phyloP scores from a whole-genome alignment of 2,888 invertebrate species.

The Drosophila flavopinicola region DNA sequence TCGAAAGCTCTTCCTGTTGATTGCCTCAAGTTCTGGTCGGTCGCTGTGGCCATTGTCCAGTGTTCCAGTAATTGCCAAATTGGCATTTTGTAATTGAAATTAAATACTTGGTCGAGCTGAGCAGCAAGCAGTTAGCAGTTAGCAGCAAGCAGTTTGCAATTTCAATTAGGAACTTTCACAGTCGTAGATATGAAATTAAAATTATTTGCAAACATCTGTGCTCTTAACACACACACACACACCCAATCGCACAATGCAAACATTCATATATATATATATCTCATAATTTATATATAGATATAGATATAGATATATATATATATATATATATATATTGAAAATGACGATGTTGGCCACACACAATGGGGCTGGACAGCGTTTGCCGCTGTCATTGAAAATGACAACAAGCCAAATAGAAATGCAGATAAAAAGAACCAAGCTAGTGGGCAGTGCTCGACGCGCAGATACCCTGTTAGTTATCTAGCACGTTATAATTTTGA shows the following conservation, averaged over 20 bases:
- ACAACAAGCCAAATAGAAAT: slow-evolving; percentile 58
- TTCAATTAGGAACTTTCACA: slow-evolving; percentile 73
- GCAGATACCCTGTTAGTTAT: slow-evolving; percentile 19
- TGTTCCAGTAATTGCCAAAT: slow-evolving; percentile 47
- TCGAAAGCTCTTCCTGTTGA: slow-evolving; percentile 21
- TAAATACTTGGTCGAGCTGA: slow-evolving; percentile 61
- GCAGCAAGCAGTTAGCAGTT: slow-evolving; percentile 5
- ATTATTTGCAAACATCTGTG: slow-evolving; percentile 76
- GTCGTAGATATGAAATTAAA: slow-evolving; percentile 76
- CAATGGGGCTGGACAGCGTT: slow-evolving; percentile 45
- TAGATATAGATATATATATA: slow-evolving; percentile 4
- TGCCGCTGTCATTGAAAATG: slow-evolving; percentile 71
- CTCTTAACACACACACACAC: slow-evolving; percentile 22
- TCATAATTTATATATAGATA: neutral
- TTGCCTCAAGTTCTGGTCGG: slow-evolving; percentile 42
- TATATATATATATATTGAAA: slow-evolving; percentile 23
- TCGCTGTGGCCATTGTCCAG: slow-evolving; percentile 23
- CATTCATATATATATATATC: slow-evolving; percentile 3
- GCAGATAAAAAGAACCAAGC: slow-evolving; percentile 26
- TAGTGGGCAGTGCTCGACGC: neutral
- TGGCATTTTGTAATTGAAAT: slow-evolving; percentile 70
- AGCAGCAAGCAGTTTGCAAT: slow-evolving; percentile 52
- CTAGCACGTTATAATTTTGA: no score
- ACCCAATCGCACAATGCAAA: slow-evolving; percentile 6
- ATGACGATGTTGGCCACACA: slow-evolving; percentile 38